Conservation (phyloP, 2,797 vertebrate species). For the Esox masquinongy region DNA sequence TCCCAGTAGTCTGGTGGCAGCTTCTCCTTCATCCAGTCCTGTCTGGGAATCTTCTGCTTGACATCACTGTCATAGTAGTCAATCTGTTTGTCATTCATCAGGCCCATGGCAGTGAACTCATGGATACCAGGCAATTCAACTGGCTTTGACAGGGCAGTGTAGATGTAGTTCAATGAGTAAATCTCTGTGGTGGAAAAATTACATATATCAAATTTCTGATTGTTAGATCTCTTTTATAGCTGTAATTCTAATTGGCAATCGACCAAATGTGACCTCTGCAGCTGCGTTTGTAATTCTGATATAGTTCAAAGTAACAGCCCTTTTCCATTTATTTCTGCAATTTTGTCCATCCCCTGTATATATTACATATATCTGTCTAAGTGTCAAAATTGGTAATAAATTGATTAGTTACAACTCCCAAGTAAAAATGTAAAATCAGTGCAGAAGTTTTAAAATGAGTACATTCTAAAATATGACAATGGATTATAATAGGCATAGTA, state of each 20-base stretch:
- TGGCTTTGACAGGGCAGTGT: slow-evolving; percentile 63
- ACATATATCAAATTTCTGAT: no score
- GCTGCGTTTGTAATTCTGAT: no score
- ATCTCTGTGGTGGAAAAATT: no score
- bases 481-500: background rate
- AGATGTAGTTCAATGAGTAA: slow-evolving; percentile 59
- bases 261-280: no score
- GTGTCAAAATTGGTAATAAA: slow-evolving; percentile 47
- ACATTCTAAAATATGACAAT: background rate
- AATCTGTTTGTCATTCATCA: slow-evolving; percentile 50
- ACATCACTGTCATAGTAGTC: slow-evolving; percentile 61
- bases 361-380: background rate
- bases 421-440: background rate
- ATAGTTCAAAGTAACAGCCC: no score
- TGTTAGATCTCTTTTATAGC: no score
- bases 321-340: no score
- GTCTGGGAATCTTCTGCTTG: slow-evolving; percentile 51
- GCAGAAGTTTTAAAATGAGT: background rate
- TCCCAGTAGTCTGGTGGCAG: slow-evolving; percentile 39
- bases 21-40: slow-evolving; percentile 54
- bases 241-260: no score
- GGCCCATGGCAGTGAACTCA: slow-evolving; percentile 1
- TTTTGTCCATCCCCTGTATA: no score
- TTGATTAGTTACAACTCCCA: background rate
- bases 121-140: slow-evolving; percentile 20